These are phyloP conservation scores for Euglossa dilemma DNA, from an alignment of 1,140 invertebrate genomes.

Conservation along the genomic window DNA sequence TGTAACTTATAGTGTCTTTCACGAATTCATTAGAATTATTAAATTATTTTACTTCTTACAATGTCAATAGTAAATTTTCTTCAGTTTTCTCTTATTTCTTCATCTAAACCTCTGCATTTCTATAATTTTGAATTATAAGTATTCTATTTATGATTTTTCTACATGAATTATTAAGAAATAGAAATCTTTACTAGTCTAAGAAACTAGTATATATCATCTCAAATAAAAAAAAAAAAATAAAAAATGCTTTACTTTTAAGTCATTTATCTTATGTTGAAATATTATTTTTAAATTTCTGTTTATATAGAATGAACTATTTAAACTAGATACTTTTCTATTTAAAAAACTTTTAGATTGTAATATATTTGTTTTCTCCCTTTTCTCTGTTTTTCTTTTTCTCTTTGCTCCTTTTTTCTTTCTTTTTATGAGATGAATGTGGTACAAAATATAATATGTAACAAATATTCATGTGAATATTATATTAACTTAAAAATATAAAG, in stretches of 20 bases:
- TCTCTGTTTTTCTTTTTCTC: background rate
- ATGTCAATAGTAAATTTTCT: background rate
- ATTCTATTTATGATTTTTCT: background rate
- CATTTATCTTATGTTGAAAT: background rate
- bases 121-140: background rate
- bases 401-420: background rate
- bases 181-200: background rate
- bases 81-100: background rate
- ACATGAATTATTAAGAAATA: background rate
- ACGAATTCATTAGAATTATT: background rate
- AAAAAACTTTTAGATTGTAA: background rate
- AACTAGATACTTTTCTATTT: background rate
- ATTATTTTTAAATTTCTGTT: background rate
- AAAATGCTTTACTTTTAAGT: background rate
- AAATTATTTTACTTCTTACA: background rate
- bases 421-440: background rate
- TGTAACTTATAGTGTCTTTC: conserved; percentile 4
- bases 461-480: background rate
- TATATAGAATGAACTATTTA: background rate
- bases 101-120: background rate
- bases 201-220: background rate
- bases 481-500: background rate
- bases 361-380: background rate
- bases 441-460: background rate
- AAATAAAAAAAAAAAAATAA: background rate